These are phyloP conservation scores for Cotesia typhae DNA, from an alignment of 1,140 invertebrate genomes.

Conservation along the genomic window DNA sequence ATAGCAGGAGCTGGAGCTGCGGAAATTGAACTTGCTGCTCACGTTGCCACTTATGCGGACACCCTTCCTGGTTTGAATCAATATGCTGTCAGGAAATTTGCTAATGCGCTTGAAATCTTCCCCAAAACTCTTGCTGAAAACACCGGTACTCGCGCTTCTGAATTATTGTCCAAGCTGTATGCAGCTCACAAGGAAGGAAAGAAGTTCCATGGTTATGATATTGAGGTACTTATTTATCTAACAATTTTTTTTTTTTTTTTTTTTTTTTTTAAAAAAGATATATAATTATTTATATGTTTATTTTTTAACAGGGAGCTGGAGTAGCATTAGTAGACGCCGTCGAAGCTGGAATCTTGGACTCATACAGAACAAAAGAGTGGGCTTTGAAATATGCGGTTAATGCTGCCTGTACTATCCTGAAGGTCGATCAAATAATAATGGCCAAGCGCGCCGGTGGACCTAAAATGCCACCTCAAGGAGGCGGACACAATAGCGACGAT, in stretches of 20 bases:
- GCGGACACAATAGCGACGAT: slow-evolving; percentile 75
- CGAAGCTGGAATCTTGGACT: slow-evolving; percentile 82
- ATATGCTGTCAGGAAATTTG: slow-evolving; percentile 96
- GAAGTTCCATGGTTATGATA: slow-evolving; percentile 86
- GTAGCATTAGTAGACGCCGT: slow-evolving; percentile 77
- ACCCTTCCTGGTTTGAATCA: slow-evolving; percentile 94
- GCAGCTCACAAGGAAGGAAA: slow-evolving; percentile 91
- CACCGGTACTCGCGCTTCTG: slow-evolving; percentile 86
- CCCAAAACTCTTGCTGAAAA: slow-evolving; percentile 95
- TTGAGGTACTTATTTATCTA: slow-evolving; percentile 71
- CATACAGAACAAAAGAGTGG: slow-evolving; percentile 91
- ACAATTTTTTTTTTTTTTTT: slow-evolving; percentile 20
- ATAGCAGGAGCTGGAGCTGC: slow-evolving; percentile 93
- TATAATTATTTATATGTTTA: slow-evolving; percentile 33
- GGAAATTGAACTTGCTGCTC: slow-evolving; percentile 92
- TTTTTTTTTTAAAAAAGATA: no score
- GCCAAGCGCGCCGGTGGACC: slow-evolving; percentile 96
- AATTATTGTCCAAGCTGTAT: slow-evolving; percentile 90
- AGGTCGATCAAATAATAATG: slow-evolving; percentile 99
- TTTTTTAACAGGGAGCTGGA: slow-evolving; percentile 61
- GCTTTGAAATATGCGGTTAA: slow-evolving; percentile 94
- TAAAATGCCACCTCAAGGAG: slow-evolving; percentile 74
- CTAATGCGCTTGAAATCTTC: slow-evolving; percentile 88
- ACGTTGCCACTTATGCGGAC: slow-evolving; percentile 87
- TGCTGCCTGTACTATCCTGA: slow-evolving; percentile 91